phyloP scores from a whole-genome alignment of 64 coral and sea anemone species.

The Pachyseris speciosa region DNA sequence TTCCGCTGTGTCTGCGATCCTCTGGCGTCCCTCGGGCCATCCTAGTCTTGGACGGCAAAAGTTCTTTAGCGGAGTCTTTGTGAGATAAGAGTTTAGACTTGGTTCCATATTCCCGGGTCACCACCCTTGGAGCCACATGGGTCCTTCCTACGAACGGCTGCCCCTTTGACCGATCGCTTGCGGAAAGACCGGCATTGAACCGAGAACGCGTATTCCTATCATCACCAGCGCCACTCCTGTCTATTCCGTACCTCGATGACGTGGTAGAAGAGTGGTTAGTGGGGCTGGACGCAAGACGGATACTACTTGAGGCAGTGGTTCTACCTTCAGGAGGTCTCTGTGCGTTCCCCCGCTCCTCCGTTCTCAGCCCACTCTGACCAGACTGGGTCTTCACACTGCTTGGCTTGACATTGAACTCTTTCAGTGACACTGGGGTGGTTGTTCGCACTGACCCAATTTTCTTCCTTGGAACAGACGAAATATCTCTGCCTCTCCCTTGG shows the following conservation, averaged over 20 bases:
- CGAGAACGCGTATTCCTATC: conserved; percentile 33
- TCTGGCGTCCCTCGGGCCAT: conserved; percentile 20
- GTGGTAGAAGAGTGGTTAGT: neutral
- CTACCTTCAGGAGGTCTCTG: neutral
- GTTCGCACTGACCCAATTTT: conserved; percentile 65
- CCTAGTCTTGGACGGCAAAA: conserved; percentile 72
- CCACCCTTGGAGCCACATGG: conserved; percentile 33
- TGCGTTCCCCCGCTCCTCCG: neutral
- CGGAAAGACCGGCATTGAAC: neutral
- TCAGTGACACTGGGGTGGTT: conserved; percentile 72
- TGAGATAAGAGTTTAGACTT: conserved; percentile 43
- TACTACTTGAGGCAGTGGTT: conserved; percentile 9
- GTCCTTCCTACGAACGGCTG: neutral
- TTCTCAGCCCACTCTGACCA: neutral
- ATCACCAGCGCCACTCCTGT: neutral
- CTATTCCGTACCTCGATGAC: neutral
- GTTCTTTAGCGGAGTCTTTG: conserved; percentile 29
- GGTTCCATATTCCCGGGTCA: conserved; percentile 28
- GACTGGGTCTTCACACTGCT: neutral
- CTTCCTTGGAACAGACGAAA: neutral
- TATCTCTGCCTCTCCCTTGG: conserved; percentile 21
- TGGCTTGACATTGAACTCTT: conserved; percentile 62
- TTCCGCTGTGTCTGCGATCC: conserved; percentile 64
- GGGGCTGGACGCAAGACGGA: conserved; percentile 31
- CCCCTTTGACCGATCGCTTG: neutral